Evolutionary conservation across 2,113 vertebrate species (phyloP), one percentile per base, ranked within the genome.

Genomic region (Dipodomys stephensi): DNA sequence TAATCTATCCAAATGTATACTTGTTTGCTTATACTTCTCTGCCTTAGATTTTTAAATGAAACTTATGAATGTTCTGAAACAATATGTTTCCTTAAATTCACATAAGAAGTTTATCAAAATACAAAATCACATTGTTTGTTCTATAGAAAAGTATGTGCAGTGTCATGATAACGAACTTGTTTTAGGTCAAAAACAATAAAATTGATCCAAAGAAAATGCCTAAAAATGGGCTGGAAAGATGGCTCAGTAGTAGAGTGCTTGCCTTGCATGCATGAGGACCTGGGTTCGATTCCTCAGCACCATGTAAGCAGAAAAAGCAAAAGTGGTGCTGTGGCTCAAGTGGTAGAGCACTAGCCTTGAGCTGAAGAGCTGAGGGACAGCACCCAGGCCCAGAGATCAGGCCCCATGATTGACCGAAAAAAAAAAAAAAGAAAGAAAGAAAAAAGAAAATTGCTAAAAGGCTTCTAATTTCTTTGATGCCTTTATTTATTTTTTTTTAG

Each of bases 1-100:
- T 92, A 83, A 97, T 83, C 76, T 83, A 81, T 90, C 87, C 78
- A 81, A 81, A n/a, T 90, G 39, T 35, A 23, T 90, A 83, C n/a
- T 73, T 93, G 16, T 82, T 92, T 88, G 53, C 77, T 96, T 91
- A 69, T 12, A 20, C 8, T 83, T 19, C 28, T 88, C 32, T 83
- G 53, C 35, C 69, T 91, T 91, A 39, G 25, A 87, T 82, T 67
- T 25, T 67, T 25, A 20, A 35, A 89, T 89, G 78, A n/a, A 87
- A 87, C 62, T 73, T 90, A 65, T 57, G 74, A 28, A 46, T 96
- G 32, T 88, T 92, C 44, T 88, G 32, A 92, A 92, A 93, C 18
- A 93, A 81, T 62, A 92, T 81, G 60, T 7, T 87, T 90, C 72
- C 35, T 77, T 69, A 9, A 57, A 60, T n/a, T 81, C 16, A 69